Evolutionary conservation across 2,113 vertebrate genomes (phyloP).

Genomic region (Poeciliopsis turrubarensis): DNA sequence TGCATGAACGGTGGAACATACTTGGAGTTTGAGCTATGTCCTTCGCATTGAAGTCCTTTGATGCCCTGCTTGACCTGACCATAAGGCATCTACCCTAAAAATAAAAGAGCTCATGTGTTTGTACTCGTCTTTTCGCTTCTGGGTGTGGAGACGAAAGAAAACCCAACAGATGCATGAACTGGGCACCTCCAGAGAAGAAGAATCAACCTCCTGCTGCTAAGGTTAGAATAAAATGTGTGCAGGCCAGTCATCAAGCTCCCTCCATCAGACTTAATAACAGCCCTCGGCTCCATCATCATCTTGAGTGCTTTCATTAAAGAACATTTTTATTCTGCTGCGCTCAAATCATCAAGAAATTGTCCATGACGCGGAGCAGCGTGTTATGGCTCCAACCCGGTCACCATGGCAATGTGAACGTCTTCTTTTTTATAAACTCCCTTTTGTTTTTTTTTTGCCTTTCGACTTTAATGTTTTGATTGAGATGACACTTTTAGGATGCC

Average conservation of each 20-base stretch:
- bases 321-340: constrained; percentile 49
- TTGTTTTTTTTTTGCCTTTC: background rate
- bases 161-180: background rate
- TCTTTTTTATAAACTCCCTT: background rate
- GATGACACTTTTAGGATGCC: constrained; percentile 27
- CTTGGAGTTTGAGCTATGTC: constrained; percentile 78
- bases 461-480: constrained; percentile 45
- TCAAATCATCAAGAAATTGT: constrained; percentile 31
- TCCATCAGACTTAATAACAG: constrained; percentile 45
- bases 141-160: constrained; percentile 11
- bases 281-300: constrained; percentile 54
- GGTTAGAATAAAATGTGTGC: constrained; percentile 19
- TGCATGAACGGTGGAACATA: constrained; percentile 76
- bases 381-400: constrained; percentile 64
- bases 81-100: constrained; percentile 70
- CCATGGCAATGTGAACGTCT: constrained; percentile 39
- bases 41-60: constrained; percentile 71
- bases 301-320: constrained; percentile 64
- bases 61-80: constrained; percentile 57
- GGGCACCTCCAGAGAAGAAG: background rate
- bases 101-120: constrained; percentile 68
- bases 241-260: constrained; percentile 39
- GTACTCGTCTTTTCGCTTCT: constrained; percentile 19
- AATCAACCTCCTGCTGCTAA: constrained; percentile 37
- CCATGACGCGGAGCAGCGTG: background rate